phyloP scores from a whole-genome alignment of 2,888 invertebrate species.

The Magallana nippona region DNA sequence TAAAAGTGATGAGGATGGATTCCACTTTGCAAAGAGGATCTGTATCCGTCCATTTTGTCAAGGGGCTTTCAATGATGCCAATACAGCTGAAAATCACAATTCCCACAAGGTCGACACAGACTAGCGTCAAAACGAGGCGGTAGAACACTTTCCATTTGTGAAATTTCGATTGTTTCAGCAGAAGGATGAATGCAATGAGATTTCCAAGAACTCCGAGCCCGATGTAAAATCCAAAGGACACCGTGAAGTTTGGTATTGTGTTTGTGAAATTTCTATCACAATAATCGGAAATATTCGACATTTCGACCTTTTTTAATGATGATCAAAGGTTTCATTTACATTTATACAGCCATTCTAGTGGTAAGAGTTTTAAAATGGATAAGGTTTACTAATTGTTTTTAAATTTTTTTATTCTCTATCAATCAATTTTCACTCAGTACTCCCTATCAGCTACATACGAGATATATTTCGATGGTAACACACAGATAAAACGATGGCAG shows the following conservation, averaged over 20 bases:
- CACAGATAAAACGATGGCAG: no score
- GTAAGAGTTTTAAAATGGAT: no score
- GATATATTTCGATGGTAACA: no score
- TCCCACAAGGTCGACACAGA: not conserved
- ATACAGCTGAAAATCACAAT: not conserved
- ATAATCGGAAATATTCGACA: not conserved
- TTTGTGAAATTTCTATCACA: not conserved
- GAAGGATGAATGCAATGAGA: not conserved
- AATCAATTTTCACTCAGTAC: no score
- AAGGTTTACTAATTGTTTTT: no score
- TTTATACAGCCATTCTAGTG: no score
- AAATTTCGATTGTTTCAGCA: not conserved
- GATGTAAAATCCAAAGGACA: not conserved
- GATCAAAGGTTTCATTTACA: no score
- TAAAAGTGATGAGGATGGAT: not conserved
- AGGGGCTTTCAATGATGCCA: not conserved
- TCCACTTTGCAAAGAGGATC: not conserved
- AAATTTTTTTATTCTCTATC: no score
- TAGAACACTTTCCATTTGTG: slow-evolving; percentile 25
- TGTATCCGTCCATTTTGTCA: not conserved
- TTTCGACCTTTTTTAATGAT: not conserved
- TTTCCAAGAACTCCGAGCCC: slow-evolving; percentile 7
- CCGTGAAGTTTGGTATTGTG: not conserved
- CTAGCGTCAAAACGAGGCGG: not conserved
- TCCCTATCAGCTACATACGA: no score